Conservation (phyloP, 2,888 invertebrate genomes). For the Polia nebulosa region DNA sequence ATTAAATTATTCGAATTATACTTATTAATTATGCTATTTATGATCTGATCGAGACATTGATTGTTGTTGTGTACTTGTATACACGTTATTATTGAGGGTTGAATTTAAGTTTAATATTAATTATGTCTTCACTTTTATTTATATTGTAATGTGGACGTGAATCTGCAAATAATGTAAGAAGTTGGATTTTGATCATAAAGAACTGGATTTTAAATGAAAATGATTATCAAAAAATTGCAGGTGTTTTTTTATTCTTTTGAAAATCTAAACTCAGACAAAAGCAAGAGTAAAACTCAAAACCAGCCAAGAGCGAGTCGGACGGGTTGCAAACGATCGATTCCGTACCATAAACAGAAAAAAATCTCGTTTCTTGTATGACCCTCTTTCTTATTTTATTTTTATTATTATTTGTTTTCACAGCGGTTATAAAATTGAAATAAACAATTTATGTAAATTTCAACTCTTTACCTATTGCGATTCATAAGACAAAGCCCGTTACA, state of each 20-base stretch:
- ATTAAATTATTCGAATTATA: conserved; percentile 53
- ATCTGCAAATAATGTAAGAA: not conserved
- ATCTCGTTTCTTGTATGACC: too few relatives aligned
- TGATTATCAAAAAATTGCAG: not conserved
- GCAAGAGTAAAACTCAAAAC: too few relatives aligned
- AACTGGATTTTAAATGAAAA: not conserved
- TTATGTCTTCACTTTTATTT: conserved; percentile 40
- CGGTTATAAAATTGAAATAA: too few relatives aligned
- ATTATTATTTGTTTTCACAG: too few relatives aligned
- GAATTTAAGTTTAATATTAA: conserved; percentile 37
- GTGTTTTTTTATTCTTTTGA: not conserved
- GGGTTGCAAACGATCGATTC: too few relatives aligned
- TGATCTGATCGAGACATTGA: conserved; percentile 35
- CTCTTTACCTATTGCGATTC: too few relatives aligned
- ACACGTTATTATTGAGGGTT: conserved; percentile 36
- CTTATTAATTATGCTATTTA: conserved; percentile 57
- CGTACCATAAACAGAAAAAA: too few relatives aligned
- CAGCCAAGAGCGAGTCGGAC: too few relatives aligned
- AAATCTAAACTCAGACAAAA: too few relatives aligned
- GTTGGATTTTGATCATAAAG: not conserved
- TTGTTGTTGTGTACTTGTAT: conserved; percentile 32
- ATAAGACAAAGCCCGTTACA: too few relatives aligned
- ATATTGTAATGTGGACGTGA: not conserved
- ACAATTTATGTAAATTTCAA: too few relatives aligned
- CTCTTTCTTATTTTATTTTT: too few relatives aligned